phyloP scores from a whole-genome alignment of 2,888 invertebrate species.

The Ichneumoninae sp. region DNA sequence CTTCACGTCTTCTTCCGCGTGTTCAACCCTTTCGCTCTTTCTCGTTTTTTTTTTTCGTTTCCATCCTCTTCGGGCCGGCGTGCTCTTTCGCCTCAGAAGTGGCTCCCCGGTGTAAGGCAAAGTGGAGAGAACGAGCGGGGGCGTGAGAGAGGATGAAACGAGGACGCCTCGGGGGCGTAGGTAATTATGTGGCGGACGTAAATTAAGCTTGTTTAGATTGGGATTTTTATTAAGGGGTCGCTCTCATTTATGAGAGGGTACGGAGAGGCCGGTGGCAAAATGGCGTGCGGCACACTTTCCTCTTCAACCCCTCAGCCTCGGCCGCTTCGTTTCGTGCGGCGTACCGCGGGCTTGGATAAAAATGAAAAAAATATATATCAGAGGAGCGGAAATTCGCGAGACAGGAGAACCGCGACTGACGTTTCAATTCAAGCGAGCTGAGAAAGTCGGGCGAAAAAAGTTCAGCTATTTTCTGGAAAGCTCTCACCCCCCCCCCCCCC shows the following conservation, averaged over 20 bases:
- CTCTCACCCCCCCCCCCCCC: not conserved
- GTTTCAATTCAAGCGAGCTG: constrained; percentile 55
- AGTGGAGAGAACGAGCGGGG: constrained; percentile 62
- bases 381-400: constrained; percentile 50
- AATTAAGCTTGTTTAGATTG: constrained; percentile 85
- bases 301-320: constrained; percentile 26
- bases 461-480: constrained; percentile 2
- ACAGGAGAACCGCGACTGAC: constrained; percentile 27
- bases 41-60: constrained; percentile 28
- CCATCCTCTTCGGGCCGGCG: constrained; percentile 9
- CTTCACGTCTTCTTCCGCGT: constrained; percentile 45
- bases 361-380: constrained; percentile 15
- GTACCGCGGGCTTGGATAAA: constrained; percentile 30
- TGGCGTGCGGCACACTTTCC: constrained; percentile 73
- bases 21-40: constrained; percentile 59
- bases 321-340: constrained; percentile 37
- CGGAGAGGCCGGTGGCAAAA: constrained; percentile 73
- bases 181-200: constrained; percentile 85
- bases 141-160: constrained; percentile 48
- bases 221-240: constrained; percentile 84
- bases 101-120: constrained; percentile 53
- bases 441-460: constrained; percentile 50
- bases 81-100: constrained; percentile 64
- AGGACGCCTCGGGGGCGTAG: constrained; percentile 79
- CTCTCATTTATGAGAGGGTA: constrained; percentile 77